phyloP scores from a whole-genome alignment of 2,113 vertebrate genomes.

The Leptocoma aspasia region DNA sequence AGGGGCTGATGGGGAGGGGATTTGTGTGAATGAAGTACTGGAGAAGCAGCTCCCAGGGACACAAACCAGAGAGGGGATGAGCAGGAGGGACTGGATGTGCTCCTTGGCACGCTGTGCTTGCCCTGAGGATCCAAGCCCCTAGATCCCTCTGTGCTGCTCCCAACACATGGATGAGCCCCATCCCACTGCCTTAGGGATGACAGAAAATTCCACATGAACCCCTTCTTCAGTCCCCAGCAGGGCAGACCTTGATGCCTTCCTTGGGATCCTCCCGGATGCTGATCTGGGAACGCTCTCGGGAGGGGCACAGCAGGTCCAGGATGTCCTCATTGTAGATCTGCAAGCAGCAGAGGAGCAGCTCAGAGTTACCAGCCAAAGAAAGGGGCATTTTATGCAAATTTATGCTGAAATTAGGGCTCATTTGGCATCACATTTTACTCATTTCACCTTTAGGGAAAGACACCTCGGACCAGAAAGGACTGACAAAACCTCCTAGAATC shows the following conservation, averaged over 20 bases:
- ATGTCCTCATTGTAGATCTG: slow-evolving; percentile 98
- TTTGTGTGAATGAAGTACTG: neutral
- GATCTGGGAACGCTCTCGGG: slow-evolving; percentile 83
- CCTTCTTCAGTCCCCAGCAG: rapidly evolving
- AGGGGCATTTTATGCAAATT: too few species aligned
- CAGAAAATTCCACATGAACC: neutral
- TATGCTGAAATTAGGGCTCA: rapidly evolving
- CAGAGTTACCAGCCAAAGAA: neutral
- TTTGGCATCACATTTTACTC: neutral
- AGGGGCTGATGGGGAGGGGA: too few species aligned
- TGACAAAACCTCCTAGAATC: neutral
- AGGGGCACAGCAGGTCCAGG: slow-evolving; percentile 84
- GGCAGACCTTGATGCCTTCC: slow-evolving; percentile 90
- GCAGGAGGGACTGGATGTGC: neutral
- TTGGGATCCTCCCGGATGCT: slow-evolving; percentile 94
- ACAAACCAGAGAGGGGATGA: neutral
- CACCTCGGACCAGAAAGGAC: neutral
- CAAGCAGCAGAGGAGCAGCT: neutral
- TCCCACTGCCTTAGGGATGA: neutral
- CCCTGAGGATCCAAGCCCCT: neutral
- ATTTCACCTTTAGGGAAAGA: neutral
- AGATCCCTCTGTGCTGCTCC: neutral
- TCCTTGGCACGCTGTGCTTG: neutral
- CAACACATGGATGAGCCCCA: neutral
- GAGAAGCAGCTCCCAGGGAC: neutral